Evolutionary conservation across 2,797 vertebrate species (phyloP).

Genomic region (Melopsittacus undulatus): DNA sequence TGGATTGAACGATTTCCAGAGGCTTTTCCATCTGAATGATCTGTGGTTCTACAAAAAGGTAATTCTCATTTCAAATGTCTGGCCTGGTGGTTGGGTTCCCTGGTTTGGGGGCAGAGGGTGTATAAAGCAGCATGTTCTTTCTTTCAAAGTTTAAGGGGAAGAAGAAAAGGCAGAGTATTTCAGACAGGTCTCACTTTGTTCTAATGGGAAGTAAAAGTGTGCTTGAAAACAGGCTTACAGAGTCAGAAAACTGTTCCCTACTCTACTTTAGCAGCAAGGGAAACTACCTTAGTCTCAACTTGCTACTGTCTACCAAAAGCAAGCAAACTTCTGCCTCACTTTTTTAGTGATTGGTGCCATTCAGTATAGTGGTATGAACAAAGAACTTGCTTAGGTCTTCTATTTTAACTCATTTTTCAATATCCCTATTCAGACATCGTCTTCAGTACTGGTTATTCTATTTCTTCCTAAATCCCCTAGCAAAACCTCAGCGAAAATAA

Average conservation of each 20-base stretch:
- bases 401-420: not conserved
- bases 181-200: not conserved
- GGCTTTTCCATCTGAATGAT: not conserved
- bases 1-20: not conserved
- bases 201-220: not conserved
- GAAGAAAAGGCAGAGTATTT: not conserved
- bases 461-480: not conserved
- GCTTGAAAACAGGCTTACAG: not conserved
- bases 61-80: not conserved
- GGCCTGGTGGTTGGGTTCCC: not conserved
- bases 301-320: not conserved
- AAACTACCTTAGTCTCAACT: not conserved
- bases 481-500: slow-evolving; percentile 27
- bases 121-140: not conserved
- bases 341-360: not conserved
- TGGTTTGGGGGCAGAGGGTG: not conserved
- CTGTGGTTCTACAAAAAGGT: not conserved
- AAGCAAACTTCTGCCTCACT: not conserved
- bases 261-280: not conserved
- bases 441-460: not conserved
- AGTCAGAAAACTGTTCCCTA: not conserved
- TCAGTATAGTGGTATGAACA: not conserved
- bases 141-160: not conserved
- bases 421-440: not conserved
- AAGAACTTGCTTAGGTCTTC: not conserved